Conservation (phyloP, 2,113 vertebrate genomes). For the Guaruba guarouba region DNA sequence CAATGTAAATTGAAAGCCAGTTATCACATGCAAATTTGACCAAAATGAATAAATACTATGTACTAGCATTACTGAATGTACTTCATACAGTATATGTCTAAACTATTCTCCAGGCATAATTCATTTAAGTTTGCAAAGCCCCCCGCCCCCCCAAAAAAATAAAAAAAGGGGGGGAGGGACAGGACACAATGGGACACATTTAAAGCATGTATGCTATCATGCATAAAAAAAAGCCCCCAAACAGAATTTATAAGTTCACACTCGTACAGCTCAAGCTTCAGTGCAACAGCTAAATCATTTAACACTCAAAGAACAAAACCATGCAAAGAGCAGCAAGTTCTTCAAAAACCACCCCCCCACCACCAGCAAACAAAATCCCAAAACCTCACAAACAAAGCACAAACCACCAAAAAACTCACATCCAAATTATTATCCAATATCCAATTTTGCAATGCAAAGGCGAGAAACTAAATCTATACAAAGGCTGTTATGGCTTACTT, state of each 20-base stretch:
- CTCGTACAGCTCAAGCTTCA: conserved; percentile 66
- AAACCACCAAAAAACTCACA: not conserved
- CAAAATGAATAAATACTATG: conserved; percentile 13
- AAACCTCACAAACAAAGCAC: not conserved
- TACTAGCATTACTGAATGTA: conserved; percentile 19
- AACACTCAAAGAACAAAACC: conserved; percentile 69
- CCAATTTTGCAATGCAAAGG: conserved; percentile 75
- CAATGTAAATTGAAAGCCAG: conserved; percentile 46
- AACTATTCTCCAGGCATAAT: conserved; percentile 21
- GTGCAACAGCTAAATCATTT: conserved; percentile 72
- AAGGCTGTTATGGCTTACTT: conserved; percentile 83
- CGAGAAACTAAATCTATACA: conserved; percentile 79
- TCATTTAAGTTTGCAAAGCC: conserved; percentile 59
- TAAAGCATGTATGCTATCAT: conserved; percentile 69
- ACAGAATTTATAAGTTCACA: conserved; percentile 60
- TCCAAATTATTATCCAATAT: conserved; percentile 70
- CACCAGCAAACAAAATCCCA: not conserved
- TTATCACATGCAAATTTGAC: conserved; percentile 45
- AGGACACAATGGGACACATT: not conserved
- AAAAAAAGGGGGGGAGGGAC: not conserved
- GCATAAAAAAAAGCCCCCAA: conserved; percentile 35
- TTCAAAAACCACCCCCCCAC: conserved; percentile 12
- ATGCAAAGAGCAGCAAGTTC: conserved; percentile 73
- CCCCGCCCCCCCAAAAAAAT: not conserved
- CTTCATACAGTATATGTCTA: conserved; percentile 12